A percentile compares a stretch with the other conserved stretches of the same genome.
Evolutionary conservation across 2,888 invertebrate species (phyloP).

Genomic region (Bimastos eiseni): DNA sequence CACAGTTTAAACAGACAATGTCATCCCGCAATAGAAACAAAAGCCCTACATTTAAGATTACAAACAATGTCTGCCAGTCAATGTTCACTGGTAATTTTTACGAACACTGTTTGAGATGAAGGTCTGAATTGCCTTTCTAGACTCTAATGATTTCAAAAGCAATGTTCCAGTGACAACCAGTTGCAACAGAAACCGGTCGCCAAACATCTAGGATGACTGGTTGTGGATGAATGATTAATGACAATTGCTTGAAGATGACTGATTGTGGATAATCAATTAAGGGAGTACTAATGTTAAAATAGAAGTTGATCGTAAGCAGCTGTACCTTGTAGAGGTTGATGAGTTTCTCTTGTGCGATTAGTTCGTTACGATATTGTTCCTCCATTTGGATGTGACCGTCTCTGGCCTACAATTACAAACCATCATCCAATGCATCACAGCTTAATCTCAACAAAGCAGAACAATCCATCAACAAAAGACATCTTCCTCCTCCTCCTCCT

Average conservation of each 20-base stretch:
- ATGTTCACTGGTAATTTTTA: neutral
- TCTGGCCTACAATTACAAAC: slow-evolving; percentile 65
- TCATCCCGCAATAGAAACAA: neutral
- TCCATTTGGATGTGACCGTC: slow-evolving; percentile 73
- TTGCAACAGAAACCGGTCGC: neutral
- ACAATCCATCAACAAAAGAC: too few species aligned
- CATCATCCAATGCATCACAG: too few species aligned
- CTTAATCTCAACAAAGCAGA: too few species aligned
- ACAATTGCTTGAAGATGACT: too few species aligned
- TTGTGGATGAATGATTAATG: too few species aligned
- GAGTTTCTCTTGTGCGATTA: slow-evolving; percentile 81
- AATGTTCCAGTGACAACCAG: neutral
- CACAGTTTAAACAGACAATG: neutral
- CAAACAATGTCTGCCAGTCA: neutral
- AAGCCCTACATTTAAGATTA: neutral
- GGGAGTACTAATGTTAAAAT: too few species aligned
- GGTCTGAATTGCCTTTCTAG: neutral
- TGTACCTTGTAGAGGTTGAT: slow-evolving; percentile 77
- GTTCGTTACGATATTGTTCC: slow-evolving; percentile 77
- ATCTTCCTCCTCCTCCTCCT: too few species aligned
- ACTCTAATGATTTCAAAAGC: neutral
- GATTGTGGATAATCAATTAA: too few species aligned
- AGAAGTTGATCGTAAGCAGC: too few species aligned
- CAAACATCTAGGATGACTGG: neutral
- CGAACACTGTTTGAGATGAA: neutral